Base-by-base conservation (phyloP, 2,888 invertebrate genomes). In the Petrophora chlorosata region DNA sequence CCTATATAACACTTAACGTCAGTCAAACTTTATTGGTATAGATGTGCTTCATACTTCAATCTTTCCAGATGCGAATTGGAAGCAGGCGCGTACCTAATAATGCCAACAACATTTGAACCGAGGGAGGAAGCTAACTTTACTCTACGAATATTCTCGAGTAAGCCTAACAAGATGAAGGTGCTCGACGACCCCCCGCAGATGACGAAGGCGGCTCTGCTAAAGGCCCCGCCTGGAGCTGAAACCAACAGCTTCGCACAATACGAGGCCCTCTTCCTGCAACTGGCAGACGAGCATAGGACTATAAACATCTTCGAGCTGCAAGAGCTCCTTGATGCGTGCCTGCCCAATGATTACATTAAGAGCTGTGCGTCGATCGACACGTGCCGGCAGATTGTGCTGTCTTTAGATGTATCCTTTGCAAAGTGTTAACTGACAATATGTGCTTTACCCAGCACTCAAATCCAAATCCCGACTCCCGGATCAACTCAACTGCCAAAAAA, bases 321-420 rank as follows among this genome's bases (percentile, higher is more conserved):
- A 79, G 98, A 98, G 75, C 84, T 98, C 10, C 82, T 98, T 16
- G 97, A 98, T 69, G 96, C 96, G 0, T 97, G 97, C 79, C 90
- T 98, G 46, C 98, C 97, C 0, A 98, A 98, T 76, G 97, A 98
- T 86, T 98, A 97, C 67, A 97, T 98, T 60, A 98, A 97, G 74
- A 97, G 97, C 65, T 97, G 97, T 79, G 97, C 97, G 0, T 96
- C 96, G 9, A 94, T 97, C 65, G 97, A 97, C 79, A 97, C 98
- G 1, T 98, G 98, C 72, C 92, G 97, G 49, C 97, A 97, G 84
- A 96, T 97, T 5, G 95, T 98, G 12, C 91, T 97, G 1, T 94
- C 97, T 4, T 92, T 97, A 88, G 97, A 97, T 88, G 96, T 96
- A 94, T 94, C 94, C 94, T 90, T 90, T 87, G 59, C 0, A 39